These are phyloP conservation scores for Spilosoma lubricipeda DNA, from an alignment of 2,888 invertebrate genomes.

Conservation along the genomic window DNA sequence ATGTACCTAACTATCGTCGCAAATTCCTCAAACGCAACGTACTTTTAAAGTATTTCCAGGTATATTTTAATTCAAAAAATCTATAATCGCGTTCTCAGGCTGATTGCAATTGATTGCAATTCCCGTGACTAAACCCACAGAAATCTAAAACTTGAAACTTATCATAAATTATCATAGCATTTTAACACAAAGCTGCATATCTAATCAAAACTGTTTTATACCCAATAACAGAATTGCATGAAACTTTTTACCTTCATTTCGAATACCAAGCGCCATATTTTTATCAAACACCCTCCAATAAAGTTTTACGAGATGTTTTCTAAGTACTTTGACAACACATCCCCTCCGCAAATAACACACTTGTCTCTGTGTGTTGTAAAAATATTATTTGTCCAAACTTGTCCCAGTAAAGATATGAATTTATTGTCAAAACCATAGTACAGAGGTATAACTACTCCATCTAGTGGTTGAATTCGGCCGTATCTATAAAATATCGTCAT, in stretches of 20 bases:
- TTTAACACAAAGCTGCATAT: neutral
- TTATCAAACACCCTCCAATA: conserved; percentile 31
- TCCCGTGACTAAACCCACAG: too few species aligned
- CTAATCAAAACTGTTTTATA: conserved; percentile 2
- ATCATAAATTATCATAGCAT: neutral
- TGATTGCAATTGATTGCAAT: too few species aligned
- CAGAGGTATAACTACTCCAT: conserved; percentile 36
- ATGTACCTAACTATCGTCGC: neutral
- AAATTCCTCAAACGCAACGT: neutral
- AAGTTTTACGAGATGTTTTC: conserved; percentile 43
- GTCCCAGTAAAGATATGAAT: conserved; percentile 15
- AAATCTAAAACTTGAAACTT: too few species aligned
- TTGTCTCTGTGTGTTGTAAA: conserved; percentile 38
- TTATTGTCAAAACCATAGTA: conserved; percentile 18
- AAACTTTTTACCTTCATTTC: conserved; percentile 3
- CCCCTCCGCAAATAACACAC: conserved; percentile 42
- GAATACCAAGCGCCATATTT: conserved; percentile 30
- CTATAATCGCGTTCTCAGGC: too few species aligned
- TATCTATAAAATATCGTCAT: conserved; percentile 42
- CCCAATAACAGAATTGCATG: neutral
- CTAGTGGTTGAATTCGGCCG: conserved; percentile 27
- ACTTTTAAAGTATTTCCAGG: too few species aligned
- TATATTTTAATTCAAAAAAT: too few species aligned
- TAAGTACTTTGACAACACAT: conserved; percentile 32
- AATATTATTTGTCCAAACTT: conserved; percentile 44